phyloP scores from a whole-genome alignment of 1,140 invertebrate genomes.

The Drosophila littoralis region DNA sequence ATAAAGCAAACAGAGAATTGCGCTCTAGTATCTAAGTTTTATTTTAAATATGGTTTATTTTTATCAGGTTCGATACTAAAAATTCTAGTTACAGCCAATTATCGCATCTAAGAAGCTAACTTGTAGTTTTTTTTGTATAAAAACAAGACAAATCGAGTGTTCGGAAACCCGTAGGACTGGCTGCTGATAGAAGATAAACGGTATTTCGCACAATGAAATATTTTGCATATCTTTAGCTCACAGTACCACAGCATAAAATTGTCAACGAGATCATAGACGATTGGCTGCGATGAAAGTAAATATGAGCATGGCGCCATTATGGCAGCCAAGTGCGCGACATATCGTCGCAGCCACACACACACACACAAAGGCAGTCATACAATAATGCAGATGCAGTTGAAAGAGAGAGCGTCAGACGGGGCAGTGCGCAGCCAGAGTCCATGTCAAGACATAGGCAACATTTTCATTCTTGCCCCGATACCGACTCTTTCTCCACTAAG shows the following conservation, averaged over 20 bases:
- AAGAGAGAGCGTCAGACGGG: neutral
- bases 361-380: conserved; percentile 21
- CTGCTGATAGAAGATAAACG: conserved; percentile 61
- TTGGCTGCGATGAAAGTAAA: conserved; percentile 80
- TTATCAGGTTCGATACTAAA: neutral
- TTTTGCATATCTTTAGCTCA: conserved; percentile 78
- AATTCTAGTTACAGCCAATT: neutral
- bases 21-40: no score
- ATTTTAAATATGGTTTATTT: no score
- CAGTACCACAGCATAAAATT: conserved; percentile 76
- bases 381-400: conserved; percentile 16
- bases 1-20: no score
- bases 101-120: neutral
- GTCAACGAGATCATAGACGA: conserved; percentile 83
- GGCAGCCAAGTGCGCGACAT: conserved; percentile 75
- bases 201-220: conserved; percentile 78
- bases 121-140: neutral
- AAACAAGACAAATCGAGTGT: conserved; percentile 6
- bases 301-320: conserved; percentile 82
- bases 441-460: conserved; percentile 24
- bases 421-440: conserved; percentile 21
- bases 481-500: conserved; percentile 1
- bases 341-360: conserved; percentile 45
- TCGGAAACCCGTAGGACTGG: conserved; percentile 9
- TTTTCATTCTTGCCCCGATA: conserved; percentile 8